Base-by-base conservation (phyloP, 2,888 invertebrate species). In the Lithophane ornitopus region DNA sequence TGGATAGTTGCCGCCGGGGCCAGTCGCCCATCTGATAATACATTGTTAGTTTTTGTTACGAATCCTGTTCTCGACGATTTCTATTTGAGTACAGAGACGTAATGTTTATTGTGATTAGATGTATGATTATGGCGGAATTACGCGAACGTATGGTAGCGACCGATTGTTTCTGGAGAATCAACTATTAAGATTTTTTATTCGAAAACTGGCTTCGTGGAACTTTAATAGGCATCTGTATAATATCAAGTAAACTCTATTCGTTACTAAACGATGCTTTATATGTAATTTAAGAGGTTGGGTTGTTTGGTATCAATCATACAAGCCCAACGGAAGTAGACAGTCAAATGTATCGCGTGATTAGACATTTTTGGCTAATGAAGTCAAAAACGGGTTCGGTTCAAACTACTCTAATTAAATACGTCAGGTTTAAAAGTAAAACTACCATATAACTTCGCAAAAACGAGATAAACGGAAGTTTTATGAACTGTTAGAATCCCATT, bases 1-100 rank as follows among this genome's bases (percentile, higher is more conserved):
- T 88, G 90, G 91, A 89, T 90, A 90, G 91, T 91, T 89, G 93
- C 88, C 85, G 84, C 73, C 68, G 85, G 86, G 87, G 76, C 92
- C 89, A 89, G 90, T 90, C 68, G 58, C 69, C 66, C 89, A 90
- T 92, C 90, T 88, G 89, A 89, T 89, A 74, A 70, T 89, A 90
- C 87, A 89, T 88, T 88, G 88, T 88, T 85, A 82, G 83, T 82
- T 85, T 88, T 84, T 83, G 80, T 89, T 81, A 80, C 76, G 59
- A 88, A 85, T 88, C 87, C 88, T 86, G 88, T 85, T 88, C 82
- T 81, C 80, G 46, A 84, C 77, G 85, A 85, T 87, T 85, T 85
- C 85, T 88, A 81, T 87, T 87, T 74, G 80, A 86, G 74, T 83
- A 76, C 66, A 75, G 73, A 67, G 71, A 67, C 78, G 80, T 58